Percentiles rank a stretch among this genome's conserved stretches.
Conservation (phyloP, 2,888 invertebrate genomes). For the Mechanitis mazaeus region DNA sequence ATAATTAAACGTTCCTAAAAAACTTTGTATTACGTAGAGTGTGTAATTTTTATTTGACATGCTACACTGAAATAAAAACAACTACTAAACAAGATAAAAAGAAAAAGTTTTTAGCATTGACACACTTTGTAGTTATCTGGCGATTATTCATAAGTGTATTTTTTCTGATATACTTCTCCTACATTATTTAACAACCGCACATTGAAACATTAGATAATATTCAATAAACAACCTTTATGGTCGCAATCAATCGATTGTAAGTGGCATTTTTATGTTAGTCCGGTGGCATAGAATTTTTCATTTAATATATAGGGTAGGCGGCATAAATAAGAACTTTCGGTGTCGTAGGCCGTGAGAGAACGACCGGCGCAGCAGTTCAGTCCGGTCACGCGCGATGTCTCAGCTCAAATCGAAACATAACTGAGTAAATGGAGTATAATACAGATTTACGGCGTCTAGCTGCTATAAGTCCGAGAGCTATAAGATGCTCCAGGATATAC, state of each 20-base stretch:
- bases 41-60: too few species aligned
- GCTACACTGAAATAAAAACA: too few species aligned
- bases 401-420: constrained; percentile 13
- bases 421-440: constrained; percentile 12
- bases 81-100: too few species aligned
- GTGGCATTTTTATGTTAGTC: constrained; percentile 18
- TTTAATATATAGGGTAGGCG: constrained; percentile 8
- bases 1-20: too few species aligned
- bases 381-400: constrained; percentile 10
- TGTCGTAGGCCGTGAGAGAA: constrained; percentile 2
- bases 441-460: constrained; percentile 10
- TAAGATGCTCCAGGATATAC: constrained; percentile 1
- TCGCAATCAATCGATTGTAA: constrained; percentile 16
- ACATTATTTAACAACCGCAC: not conserved
- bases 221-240: constrained; percentile 2
- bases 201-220: constrained; percentile 4
- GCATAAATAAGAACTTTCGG: constrained; percentile 4
- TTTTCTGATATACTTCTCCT: too few species aligned
- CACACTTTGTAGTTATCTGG: too few species aligned
- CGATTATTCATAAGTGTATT: too few species aligned
- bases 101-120: too few species aligned
- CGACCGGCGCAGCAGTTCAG: not conserved
- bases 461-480: not conserved
- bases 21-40: too few species aligned
- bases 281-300: constrained; percentile 9